These are phyloP conservation scores for Centropus unirufus DNA, from an alignment of 2,113 vertebrate genomes.

Conservation along the genomic window DNA sequence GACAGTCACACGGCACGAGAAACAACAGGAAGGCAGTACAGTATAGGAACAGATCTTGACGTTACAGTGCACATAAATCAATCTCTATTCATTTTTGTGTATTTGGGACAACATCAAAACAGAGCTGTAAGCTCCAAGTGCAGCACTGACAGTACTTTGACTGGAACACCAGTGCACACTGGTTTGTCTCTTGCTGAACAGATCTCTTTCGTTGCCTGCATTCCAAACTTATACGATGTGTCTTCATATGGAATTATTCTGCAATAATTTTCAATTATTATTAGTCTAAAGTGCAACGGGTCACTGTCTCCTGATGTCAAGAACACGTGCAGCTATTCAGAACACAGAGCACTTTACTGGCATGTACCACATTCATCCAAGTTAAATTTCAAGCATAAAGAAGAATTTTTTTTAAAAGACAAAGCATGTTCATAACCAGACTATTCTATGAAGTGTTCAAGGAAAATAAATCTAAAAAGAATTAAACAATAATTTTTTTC, in stretches of 20 bases:
- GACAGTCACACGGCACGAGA: not conserved
- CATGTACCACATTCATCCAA: not conserved
- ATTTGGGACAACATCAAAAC: not conserved
- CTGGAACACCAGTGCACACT: not conserved
- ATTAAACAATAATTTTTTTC: not conserved
- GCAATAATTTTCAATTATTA: not conserved
- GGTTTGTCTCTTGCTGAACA: not conserved
- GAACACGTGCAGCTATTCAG: not conserved
- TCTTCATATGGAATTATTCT: not conserved
- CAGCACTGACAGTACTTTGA: not conserved
- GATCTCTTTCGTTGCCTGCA: not conserved
- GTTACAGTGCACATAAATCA: not conserved
- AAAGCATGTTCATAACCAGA: not conserved
- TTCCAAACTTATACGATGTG: not conserved
- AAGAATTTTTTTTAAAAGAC: not conserved
- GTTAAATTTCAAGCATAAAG: not conserved
- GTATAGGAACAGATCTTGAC: not conserved
- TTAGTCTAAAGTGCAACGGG: not conserved
- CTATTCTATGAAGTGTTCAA: not conserved
- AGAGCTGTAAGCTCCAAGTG: not conserved
- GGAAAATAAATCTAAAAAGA: not conserved
- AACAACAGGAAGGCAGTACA: not conserved
- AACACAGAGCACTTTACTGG: not conserved
- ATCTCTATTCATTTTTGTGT: not conserved
- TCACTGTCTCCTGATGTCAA: not conserved